Base-by-base conservation (phyloP, 64 coral and sea anemone genomes). In the Orbicella faveolata region DNA sequence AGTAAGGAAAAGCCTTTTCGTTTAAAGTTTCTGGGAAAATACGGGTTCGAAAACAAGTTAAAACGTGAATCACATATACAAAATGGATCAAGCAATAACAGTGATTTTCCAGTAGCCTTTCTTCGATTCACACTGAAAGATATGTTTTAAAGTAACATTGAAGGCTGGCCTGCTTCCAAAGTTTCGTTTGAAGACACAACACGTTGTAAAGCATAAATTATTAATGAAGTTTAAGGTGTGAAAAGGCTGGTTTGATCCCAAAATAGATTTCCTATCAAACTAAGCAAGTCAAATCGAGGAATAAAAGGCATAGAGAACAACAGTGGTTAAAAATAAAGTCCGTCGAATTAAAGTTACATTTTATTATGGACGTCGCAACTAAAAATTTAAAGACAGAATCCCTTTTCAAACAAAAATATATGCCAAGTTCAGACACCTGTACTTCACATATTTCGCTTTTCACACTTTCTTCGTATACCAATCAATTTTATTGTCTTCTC, bases 201-300 rank as follows among this genome's bases (percentile, higher is more conserved):
- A 26, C n/a, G 16, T 59, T 59, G 51, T 59, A 79, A 79, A 30
- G 77, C 51, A 79, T 79, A 79, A 41, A 79, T 79, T 55, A 79
- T 79, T 79, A 59, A 79, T 79, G 20, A 25, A 26, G 2, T 25
- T 61, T 61, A 13, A 25, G 77, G 77, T 79, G 77, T 57, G 77
- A 79, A 79, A 57, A 59, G 51, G 39, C 21, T 52, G 77, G 51
- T 57, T 76, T 26, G 77, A 48, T 30, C 23, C 6, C 21, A 59
- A 79, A 55, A 39, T 55, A 57, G 51, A 54, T 57, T 79, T 79
- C 23, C 75, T 57, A 59, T 79, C 21, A 57, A 59, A 33, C 4
- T n/a, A 25, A 59, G 77, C 52, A 9, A 26, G 52, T 79, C 25
- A 14, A 44, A 78, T 52, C 1, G n/a, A 23, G 21, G 21, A 70